Evolutionary conservation across 2,113 vertebrate species (phyloP).

Genomic region (Nansenia antarctica): DNA sequence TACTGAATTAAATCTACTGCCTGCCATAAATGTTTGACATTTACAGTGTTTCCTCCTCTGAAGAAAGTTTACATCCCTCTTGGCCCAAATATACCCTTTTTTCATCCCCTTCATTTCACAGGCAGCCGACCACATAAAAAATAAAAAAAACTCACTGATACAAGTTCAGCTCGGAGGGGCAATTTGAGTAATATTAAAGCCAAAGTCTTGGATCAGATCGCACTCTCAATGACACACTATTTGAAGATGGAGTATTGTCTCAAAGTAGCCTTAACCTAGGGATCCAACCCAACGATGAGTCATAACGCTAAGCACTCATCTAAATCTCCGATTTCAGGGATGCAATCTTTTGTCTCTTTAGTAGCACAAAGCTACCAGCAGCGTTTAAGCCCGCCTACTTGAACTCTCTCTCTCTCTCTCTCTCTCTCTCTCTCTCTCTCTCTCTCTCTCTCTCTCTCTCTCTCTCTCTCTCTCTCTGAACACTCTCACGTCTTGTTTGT

Average conservation of each 20-base stretch:
- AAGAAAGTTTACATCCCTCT: neutral
- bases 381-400: neutral
- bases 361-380: neutral
- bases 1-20: slow-evolving; percentile 17
- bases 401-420: too few species aligned
- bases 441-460: too few species aligned
- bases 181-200: too few species aligned
- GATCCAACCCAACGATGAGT: too few species aligned
- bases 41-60: slow-evolving; percentile 9
- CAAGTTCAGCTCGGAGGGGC: too few species aligned
- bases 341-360: neutral
- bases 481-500: neutral
- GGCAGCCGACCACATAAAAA: neutral
- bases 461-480: too few species aligned
- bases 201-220: too few species aligned
- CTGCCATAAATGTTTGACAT: slow-evolving; percentile 14
- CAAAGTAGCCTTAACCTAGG: too few species aligned
- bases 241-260: too few species aligned
- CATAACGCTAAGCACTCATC: neutral
- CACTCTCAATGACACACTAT: too few species aligned
- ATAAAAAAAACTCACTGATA: too few species aligned
- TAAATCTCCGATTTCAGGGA: neutral
- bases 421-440: too few species aligned
- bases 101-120: neutral
- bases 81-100: neutral